Percentiles rank a stretch among this genome's conserved stretches.
These are phyloP conservation scores for Lysandra bellargus DNA, from an alignment of 2,888 invertebrate species.

Conservation along the genomic window DNA sequence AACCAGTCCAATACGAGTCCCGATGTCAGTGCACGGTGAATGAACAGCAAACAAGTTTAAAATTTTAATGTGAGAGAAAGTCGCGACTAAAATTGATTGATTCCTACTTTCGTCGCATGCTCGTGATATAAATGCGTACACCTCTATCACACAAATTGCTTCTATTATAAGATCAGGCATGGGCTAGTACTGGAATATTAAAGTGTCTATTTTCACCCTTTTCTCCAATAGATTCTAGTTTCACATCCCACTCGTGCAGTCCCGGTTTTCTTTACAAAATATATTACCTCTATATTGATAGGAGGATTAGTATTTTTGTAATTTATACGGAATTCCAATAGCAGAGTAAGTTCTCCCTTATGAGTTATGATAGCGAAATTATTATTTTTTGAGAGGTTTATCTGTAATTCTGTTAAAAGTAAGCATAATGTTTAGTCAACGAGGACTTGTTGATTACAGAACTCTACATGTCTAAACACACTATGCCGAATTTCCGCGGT, in stretches of 20 bases:
- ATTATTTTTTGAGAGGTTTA: too few relatives aligned
- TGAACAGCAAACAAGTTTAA: conserved; percentile 73
- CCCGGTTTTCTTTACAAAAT: neutral
- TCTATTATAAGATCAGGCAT: conserved; percentile 14
- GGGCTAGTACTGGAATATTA: neutral
- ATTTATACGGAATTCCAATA: neutral
- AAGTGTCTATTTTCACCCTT: neutral
- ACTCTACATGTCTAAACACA: too few relatives aligned
- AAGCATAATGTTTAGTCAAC: too few relatives aligned
- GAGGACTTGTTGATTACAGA: too few relatives aligned
- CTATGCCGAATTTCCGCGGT: too few relatives aligned
- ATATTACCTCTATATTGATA: neutral
- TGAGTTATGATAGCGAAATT: too few relatives aligned
- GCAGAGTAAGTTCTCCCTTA: too few relatives aligned
- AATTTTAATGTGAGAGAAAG: conserved; percentile 78
- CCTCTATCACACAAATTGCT: conserved; percentile 26
- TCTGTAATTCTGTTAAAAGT: too few relatives aligned
- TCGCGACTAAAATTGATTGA: conserved; percentile 54
- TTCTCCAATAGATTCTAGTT: neutral
- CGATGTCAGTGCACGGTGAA: conserved; percentile 60
- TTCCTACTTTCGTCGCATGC: conserved; percentile 61
- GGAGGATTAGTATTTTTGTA: neutral
- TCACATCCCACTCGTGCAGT: neutral
- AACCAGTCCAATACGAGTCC: conserved; percentile 59
- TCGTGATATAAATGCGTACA: conserved; percentile 39